These are phyloP conservation scores for Hydra vulgaris DNA, from an alignment of 30 jellyfish, hydroid and myxozoan genomes.

Conservation along the genomic window DNA sequence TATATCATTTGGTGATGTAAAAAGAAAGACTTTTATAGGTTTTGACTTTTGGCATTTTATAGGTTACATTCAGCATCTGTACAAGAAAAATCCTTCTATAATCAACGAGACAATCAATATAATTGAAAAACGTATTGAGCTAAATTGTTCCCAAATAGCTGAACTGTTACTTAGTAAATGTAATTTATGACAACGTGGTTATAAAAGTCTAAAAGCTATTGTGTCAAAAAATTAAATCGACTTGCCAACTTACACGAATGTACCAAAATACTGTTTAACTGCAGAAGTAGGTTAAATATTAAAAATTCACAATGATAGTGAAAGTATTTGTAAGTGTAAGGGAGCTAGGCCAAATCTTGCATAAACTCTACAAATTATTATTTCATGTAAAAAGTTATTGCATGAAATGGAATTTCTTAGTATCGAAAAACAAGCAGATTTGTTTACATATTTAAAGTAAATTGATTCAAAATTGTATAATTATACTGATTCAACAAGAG, in stretches of 20 bases:
- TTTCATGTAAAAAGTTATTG: slow-evolving; percentile 6
- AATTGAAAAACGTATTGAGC: neutral
- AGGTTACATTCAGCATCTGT: slow-evolving; percentile 3
- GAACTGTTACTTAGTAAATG: slow-evolving; percentile 24
- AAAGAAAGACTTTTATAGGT: neutral
- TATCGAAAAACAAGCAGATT: neutral
- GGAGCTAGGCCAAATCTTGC: neutral
- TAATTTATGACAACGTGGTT: slow-evolving; percentile 20
- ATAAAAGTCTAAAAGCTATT: neutral
- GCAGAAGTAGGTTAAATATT: slow-evolving; percentile 6
- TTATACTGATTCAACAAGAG: neutral
- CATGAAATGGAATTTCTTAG: neutral
- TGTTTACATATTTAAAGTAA: neutral
- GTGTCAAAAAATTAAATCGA: slow-evolving; percentile 1
- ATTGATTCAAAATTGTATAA: neutral
- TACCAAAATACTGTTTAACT: slow-evolving; percentile 1
- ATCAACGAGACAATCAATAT: neutral
- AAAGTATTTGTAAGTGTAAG: slow-evolving; percentile 7
- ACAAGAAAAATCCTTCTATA: neutral
- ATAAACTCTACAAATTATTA: slow-evolving; percentile 16
- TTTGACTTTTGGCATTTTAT: neutral
- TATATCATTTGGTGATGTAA: slow-evolving; percentile 8
- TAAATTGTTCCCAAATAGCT: slow-evolving; percentile 9
- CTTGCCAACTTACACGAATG: slow-evolving; percentile 7
- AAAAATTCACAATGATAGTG: neutral